These are phyloP conservation scores for Cryptus viduatorius DNA, from an alignment of 2,888 invertebrate genomes.

Conservation along the genomic window DNA sequence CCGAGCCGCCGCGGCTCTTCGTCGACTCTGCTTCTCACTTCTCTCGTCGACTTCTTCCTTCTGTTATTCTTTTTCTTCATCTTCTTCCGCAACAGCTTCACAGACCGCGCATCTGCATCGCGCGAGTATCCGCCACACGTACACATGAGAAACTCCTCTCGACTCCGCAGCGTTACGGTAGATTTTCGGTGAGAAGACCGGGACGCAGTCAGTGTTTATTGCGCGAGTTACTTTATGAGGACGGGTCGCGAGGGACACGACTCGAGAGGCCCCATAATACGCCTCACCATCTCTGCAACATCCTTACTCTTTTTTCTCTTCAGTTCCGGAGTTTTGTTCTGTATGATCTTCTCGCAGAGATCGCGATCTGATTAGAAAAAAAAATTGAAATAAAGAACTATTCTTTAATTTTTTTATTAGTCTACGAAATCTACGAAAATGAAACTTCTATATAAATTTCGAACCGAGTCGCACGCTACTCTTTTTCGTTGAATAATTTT, in stretches of 20 bases:
- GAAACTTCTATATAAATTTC: background rate
- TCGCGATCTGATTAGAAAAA: background rate
- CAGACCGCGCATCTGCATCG: conserved; percentile 46
- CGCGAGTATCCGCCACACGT: background rate
- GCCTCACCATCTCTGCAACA: conserved; percentile 41
- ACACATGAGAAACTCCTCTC: conserved; percentile 2
- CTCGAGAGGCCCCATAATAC: conserved; percentile 42
- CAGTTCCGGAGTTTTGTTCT: conserved; percentile 35
- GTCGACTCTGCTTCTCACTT: conserved; percentile 41
- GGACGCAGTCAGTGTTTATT: conserved; percentile 59
- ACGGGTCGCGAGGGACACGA: conserved; percentile 66
- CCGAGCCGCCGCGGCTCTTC: conserved; percentile 42
- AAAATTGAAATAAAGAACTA: background rate
- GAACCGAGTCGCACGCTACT: too few relatives aligned
- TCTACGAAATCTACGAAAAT: background rate
- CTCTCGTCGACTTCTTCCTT: conserved; percentile 13
- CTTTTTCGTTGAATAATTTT: too few relatives aligned
- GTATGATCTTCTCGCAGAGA: background rate
- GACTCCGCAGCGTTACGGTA: conserved; percentile 15
- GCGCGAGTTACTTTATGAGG: conserved; percentile 65
- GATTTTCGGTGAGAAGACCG: conserved; percentile 55
- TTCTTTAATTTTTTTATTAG: background rate
- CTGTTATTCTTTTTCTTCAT: conserved; percentile 36
- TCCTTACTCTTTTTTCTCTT: conserved; percentile 53
- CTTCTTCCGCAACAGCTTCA: conserved; percentile 54